These are phyloP conservation scores for Istiophorus platypterus DNA, from an alignment of 2,113 vertebrate species.

Conservation along the genomic window DNA sequence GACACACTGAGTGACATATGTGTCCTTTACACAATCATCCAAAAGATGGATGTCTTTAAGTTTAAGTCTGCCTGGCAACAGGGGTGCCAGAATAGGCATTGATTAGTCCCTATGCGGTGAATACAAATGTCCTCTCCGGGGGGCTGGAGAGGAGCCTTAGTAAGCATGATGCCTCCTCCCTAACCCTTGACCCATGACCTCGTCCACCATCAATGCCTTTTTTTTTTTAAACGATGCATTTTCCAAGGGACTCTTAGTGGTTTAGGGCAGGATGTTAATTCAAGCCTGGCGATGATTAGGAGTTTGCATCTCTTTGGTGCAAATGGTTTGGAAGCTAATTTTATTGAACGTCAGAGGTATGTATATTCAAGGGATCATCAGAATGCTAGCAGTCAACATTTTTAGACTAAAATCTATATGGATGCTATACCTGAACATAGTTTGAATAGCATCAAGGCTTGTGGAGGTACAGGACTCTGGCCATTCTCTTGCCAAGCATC, in stretches of 20 bases:
- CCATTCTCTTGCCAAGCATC: background rate
- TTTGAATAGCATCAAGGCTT: background rate
- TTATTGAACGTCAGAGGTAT: background rate
- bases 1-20: constrained; percentile 35
- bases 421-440: background rate
- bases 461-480: background rate
- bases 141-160: constrained; percentile 27
- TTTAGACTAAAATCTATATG: constrained; percentile 14
- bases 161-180: constrained; percentile 49
- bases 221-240: constrained; percentile 57
- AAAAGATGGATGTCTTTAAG: constrained; percentile 52
- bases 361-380: constrained; percentile 7
- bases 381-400: background rate
- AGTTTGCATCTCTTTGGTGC: constrained; percentile 15
- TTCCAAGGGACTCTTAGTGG: background rate
- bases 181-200: constrained; percentile 59
- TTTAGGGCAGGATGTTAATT: constrained; percentile 19
- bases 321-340: background rate
- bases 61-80: constrained; percentile 72
- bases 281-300: background rate
- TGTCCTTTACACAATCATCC: constrained; percentile 47
- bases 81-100: constrained; percentile 23
- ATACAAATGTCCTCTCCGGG: constrained; percentile 58
- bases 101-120: constrained; percentile 55
- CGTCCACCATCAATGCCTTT: constrained; percentile 11